A percentile compares a stretch with the other conserved stretches of the same genome.
phyloP scores from a whole-genome alignment of 2,113 vertebrate species.

The Onychorhynchus coronatus region DNA sequence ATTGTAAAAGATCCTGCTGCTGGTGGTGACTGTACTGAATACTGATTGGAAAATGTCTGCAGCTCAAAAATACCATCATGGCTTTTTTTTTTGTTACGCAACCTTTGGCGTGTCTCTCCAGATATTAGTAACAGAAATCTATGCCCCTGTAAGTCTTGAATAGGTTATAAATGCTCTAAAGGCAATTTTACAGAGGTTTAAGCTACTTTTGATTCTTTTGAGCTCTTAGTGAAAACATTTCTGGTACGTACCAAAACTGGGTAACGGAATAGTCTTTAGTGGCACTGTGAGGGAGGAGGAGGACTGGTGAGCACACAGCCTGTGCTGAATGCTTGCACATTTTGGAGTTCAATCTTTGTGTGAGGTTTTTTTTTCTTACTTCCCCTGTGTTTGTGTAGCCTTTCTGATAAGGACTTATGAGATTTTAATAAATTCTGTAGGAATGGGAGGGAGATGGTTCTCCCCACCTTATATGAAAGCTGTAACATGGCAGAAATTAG shows the following conservation, averaged over 20 bases:
- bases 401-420: background rate
- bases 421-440: background rate
- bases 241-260: background rate
- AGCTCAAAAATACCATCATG: background rate
- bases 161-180: background rate
- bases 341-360: background rate
- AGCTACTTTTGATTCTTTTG: background rate
- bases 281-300: background rate
- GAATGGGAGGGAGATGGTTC: background rate
- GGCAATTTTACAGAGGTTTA: background rate
- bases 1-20: background rate
- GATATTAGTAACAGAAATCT: background rate
- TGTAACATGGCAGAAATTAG: background rate
- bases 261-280: background rate
- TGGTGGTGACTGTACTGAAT: background rate
- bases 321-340: fast-evolving
- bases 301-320: background rate
- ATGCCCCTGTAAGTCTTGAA: background rate
- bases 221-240: background rate
- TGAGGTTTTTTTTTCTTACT: background rate
- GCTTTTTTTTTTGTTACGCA: background rate
- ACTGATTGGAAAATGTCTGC: background rate
- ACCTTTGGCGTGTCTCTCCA: background rate
- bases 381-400: background rate
- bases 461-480: background rate